A percentile compares a stretch with the other conserved stretches of the same genome.
Evolutionary conservation across 2,113 vertebrate genomes (phyloP).

Genomic region (Numida meleagris): DNA sequence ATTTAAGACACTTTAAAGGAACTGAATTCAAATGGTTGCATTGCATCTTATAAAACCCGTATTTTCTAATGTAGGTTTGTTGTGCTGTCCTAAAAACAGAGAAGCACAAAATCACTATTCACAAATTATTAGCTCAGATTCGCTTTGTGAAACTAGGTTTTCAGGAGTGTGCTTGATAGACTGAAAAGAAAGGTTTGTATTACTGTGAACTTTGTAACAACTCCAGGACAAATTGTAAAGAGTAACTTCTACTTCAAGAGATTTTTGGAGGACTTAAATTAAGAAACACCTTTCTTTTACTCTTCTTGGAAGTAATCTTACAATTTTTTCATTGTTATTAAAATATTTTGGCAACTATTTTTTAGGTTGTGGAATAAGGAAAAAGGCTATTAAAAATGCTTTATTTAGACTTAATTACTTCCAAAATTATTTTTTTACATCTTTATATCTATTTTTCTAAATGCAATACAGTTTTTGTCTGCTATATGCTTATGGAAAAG

Average conservation of each 20-base stretch:
- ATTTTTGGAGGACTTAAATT: neutral
- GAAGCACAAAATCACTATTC: neutral
- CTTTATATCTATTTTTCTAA: neutral
- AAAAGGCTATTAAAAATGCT: neutral
- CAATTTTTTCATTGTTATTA: neutral
- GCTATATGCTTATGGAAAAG: neutral
- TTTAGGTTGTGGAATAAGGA: neutral
- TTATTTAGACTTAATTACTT: neutral
- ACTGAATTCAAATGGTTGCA: neutral
- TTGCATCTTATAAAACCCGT: neutral
- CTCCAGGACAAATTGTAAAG: neutral
- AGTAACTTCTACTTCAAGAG: neutral
- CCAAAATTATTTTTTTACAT: neutral
- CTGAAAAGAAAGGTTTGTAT: neutral
- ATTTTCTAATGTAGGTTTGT: neutral
- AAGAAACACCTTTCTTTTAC: neutral
- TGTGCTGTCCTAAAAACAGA: neutral
- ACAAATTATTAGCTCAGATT: neutral
- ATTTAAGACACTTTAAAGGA: neutral
- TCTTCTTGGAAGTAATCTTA: neutral
- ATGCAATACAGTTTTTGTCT: neutral
- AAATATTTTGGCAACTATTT: neutral
- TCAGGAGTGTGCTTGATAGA: neutral
- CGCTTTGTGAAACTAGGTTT: neutral
- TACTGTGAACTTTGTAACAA: neutral